Conservation (phyloP, 2,888 invertebrate genomes). For the Glaucopsyche alexis region DNA sequence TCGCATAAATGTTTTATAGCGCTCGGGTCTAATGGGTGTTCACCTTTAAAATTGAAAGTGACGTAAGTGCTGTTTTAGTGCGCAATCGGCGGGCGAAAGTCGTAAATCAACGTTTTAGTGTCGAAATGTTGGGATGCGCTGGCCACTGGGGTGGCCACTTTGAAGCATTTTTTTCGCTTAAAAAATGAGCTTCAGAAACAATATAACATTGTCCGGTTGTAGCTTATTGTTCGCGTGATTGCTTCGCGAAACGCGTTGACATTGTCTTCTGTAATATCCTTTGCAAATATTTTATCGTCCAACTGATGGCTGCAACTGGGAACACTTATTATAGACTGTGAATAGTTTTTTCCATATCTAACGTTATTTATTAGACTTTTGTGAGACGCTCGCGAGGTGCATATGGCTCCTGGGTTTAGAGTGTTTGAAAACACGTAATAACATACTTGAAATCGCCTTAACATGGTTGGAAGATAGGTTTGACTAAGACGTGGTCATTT, state of each 20-base stretch:
- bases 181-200: conserved; percentile 65
- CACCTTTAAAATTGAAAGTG: conserved; percentile 79
- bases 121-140: conserved; percentile 77
- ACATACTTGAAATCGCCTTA: background rate
- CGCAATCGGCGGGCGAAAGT: conserved; percentile 75
- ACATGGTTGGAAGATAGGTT: background rate
- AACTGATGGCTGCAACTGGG: conserved; percentile 19
- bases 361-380: conserved; percentile 18
- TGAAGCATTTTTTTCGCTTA: conserved; percentile 59
- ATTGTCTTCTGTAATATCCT: conserved; percentile 41
- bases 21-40: conserved; percentile 56
- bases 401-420: background rate
- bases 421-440: background rate
- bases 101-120: conserved; percentile 80
- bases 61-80: conserved; percentile 79
- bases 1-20: conserved; percentile 46
- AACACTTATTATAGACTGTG: conserved; percentile 23
- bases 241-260: conserved; percentile 51
- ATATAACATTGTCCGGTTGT: conserved; percentile 67
- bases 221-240: conserved; percentile 64
- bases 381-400: background rate
- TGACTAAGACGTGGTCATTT: background rate
- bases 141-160: conserved; percentile 76
- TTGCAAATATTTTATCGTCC: conserved; percentile 23
- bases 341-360: conserved; percentile 24